phyloP scores from a whole-genome alignment of 2,888 invertebrate species.

The Bruchidius siliquastri region DNA sequence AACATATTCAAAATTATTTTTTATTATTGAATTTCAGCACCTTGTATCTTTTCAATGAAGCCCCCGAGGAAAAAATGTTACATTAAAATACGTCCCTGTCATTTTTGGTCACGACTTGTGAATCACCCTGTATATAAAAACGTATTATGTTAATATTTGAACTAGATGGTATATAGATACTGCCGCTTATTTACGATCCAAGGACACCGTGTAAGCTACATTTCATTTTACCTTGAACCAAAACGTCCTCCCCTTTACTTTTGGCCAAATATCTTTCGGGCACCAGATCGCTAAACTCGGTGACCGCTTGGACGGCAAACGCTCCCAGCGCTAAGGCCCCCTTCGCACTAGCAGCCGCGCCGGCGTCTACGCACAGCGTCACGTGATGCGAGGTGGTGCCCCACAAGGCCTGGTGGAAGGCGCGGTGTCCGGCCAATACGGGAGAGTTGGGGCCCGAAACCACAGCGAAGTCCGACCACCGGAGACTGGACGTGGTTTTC shows the following conservation, averaged over 20 bases:
- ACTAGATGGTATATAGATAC: too few relatives aligned
- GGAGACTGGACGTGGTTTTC: slow-evolving; percentile 67
- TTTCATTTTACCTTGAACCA: neutral
- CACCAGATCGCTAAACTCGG: slow-evolving; percentile 76
- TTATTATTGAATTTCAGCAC: too few relatives aligned
- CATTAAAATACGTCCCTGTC: too few relatives aligned
- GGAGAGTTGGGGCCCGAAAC: slow-evolving; percentile 40
- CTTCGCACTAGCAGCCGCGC: slow-evolving; percentile 51
- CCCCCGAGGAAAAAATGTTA: too few relatives aligned
- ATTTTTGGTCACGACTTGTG: too few relatives aligned
- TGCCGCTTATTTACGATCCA: too few relatives aligned
- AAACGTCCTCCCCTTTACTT: neutral
- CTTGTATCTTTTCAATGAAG: too few relatives aligned
- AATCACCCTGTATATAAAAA: too few relatives aligned
- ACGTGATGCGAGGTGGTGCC: slow-evolving; percentile 58
- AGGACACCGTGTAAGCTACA: too few relatives aligned
- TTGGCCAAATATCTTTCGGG: slow-evolving; percentile 59
- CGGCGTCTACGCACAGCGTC: slow-evolving; percentile 62
- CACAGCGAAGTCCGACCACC: slow-evolving; percentile 69
- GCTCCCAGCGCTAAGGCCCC: slow-evolving; percentile 51
- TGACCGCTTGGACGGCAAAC: slow-evolving; percentile 66
- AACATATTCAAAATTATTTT: too few relatives aligned
- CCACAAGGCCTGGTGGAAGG: slow-evolving; percentile 76
- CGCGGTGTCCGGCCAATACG: slow-evolving; percentile 63
- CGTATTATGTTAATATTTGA: too few relatives aligned